Evolutionary conservation across 2,113 vertebrate species (phyloP), one percentile per base, ranked within the genome.

Genomic region (Garra rufa): DNA sequence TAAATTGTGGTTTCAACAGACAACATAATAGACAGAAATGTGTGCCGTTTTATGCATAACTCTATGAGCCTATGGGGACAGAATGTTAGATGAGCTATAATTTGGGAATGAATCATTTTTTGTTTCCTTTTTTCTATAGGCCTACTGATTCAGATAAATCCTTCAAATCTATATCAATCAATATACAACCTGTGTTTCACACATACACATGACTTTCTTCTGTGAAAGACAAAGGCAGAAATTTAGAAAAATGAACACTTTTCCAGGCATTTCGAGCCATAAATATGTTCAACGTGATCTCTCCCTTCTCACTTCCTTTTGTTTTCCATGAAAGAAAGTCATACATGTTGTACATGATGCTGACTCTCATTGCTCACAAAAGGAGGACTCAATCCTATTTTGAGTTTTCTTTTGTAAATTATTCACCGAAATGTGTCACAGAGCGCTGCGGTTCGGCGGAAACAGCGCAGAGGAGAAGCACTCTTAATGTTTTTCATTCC

Each of bases 391-490:
- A 24, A 38, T 69, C 34, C 30, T 83, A 76, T 83, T 77, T 44
- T 17, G 9, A 48, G 41, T 75, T 21, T 44, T 84, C 46, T 81
- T 77, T 30, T 57, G 48, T 59, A 71, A 85, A 85, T 85, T 46
- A 85, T 79, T 79, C 26, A 57, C 63, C 41, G 30, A 55, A 59
- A 55, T 79, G 46, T 73, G 75, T 77, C 63, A 55, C 38, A 21
- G 59, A 44, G 19, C 63, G 71, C 24, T 34, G 10, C 38, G n/a
- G 21, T 59, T 71, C 46, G 10, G n/a, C 30, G 19, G 48, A 67
- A 76, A 50, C 24, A 48, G 48, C 44, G 69, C 30, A 55, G 28
- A 76, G 46, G 48, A 26, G 48, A 24, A 70, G 10, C 71, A 11
- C n/a, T n/a, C 9, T n/a, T 21, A 21, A n/a, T 70, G 26, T 55